phyloP scores from a whole-genome alignment of 1,140 invertebrate genomes.

The Psilanteris sp. region DNA sequence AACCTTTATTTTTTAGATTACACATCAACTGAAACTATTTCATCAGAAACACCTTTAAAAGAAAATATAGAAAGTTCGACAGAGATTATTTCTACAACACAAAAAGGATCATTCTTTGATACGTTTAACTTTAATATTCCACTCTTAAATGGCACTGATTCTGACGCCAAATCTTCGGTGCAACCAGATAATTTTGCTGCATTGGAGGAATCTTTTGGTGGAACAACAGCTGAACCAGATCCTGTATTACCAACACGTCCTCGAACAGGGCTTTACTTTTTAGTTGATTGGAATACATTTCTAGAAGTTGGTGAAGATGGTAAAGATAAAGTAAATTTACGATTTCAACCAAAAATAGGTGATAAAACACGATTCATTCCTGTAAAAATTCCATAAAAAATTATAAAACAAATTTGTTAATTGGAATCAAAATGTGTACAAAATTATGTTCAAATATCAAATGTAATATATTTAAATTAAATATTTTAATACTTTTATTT shows the following conservation, averaged over 20 bases:
- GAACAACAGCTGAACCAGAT: constrained; percentile 79
- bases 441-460: constrained; percentile 40
- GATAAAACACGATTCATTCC: constrained; percentile 87
- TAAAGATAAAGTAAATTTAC: constrained; percentile 86
- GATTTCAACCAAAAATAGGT: constrained; percentile 88
- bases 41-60: constrained; percentile 11
- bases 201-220: constrained; percentile 88
- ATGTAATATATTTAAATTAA: constrained; percentile 44
- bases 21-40: constrained; percentile 11
- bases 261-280: constrained; percentile 89
- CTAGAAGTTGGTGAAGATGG: constrained; percentile 89
- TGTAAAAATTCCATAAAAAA: constrained; percentile 83
- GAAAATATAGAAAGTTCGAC: constrained; percentile 21
- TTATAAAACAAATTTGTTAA: background rate
- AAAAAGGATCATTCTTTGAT: constrained; percentile 50
- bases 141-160: constrained; percentile 16
- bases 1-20: too few species aligned
- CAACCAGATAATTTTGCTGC: constrained; percentile 80
- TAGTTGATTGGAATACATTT: constrained; percentile 91
- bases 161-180: constrained; percentile 35
- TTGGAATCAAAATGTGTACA: constrained; percentile 23
- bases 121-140: constrained; percentile 39
- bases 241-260: constrained; percentile 82
- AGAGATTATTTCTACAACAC: constrained; percentile 33
- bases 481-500: constrained; percentile 4